Evolutionary conservation across 2,797 vertebrate genomes (phyloP), one percentile per base, ranked within the genome.

Genomic region (Xiphorhynchus erythropygius): DNA sequence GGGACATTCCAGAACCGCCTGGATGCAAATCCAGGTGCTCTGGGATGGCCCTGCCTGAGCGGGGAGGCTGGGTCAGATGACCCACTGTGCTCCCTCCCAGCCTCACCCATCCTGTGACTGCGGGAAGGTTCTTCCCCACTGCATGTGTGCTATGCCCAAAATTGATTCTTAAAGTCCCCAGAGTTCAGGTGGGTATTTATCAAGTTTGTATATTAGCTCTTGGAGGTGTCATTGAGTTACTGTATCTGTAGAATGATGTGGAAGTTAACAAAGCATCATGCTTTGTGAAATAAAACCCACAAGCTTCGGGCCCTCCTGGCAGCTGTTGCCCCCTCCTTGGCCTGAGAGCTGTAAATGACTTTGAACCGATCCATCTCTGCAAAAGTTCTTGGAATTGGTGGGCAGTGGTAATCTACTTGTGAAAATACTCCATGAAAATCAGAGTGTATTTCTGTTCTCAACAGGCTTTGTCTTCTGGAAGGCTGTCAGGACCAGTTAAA

Each of bases 401-500:
- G 21, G 46, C 13, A 27, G 1, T 30, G 25, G 10, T 44, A 41
- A 13, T 42, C 25, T 74, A 79, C 28, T 25, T 49, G 21, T 35
- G 68, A n/a, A 65, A 76, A 19, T 41, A 4, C 33, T 53, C 46
- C 0, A 0, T 83, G 64, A 49, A 94, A 91, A 80, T 55, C 19
- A 75, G 59, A 21, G 9, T 90, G 1, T 88, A n/a, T 85, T 74
- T 96, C 67, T 97, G 18, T 94, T 77, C 91, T 77, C 80, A 75
- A 57, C 78, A 99, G 99, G 97, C 97, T 68, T 78, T 98, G 78
- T 98, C 99, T 55, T 99, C 99, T 46, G 99, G 98, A 83, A 98
- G 98, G 78, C 97, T 98, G 41, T 83, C 97, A 2, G 98, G 98
- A 94, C 80, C 97, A 35, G 88, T 87, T 73, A 97, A 97, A 84